Conservation (phyloP, 1,140 invertebrate genomes). For the Nylanderia fulva region DNA sequence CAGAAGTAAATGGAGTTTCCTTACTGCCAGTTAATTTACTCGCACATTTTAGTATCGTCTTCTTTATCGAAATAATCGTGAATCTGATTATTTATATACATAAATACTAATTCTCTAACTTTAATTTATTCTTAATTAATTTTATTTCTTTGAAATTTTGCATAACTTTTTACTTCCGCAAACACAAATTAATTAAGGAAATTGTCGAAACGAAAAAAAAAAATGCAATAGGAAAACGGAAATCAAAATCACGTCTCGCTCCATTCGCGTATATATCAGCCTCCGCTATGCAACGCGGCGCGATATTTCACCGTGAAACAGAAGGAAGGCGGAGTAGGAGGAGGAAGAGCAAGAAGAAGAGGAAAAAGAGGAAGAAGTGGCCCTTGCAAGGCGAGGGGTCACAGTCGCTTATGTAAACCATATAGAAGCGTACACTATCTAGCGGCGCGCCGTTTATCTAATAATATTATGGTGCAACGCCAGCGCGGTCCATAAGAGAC, state of each 20-base stretch:
- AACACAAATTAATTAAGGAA: slow-evolving; percentile 19
- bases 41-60: neutral
- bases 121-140: too few relatives aligned
- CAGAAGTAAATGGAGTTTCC: slow-evolving; percentile 18
- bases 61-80: neutral
- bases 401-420: slow-evolving; percentile 80
- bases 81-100: neutral
- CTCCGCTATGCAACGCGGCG: slow-evolving; percentile 62
- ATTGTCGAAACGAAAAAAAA: neutral
- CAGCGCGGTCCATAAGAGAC: slow-evolving; percentile 70
- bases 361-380: slow-evolving; percentile 61
- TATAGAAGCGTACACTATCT: slow-evolving; percentile 78
- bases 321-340: slow-evolving; percentile 54
- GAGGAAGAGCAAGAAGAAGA: slow-evolving; percentile 48
- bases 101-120: neutral
- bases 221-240: neutral
- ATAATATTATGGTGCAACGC: slow-evolving; percentile 81
- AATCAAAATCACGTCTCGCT: neutral
- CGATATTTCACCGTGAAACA: slow-evolving; percentile 59
- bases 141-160: neutral
- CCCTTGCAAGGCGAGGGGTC: slow-evolving; percentile 73
- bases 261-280: neutral
- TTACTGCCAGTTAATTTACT: neutral
- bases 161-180: neutral
- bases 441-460: slow-evolving; percentile 81